A percentile compares a stretch with the other conserved stretches of the same genome.
phyloP scores from a whole-genome alignment of 2,113 vertebrate species.

The Illadopsis cleaveri region DNA sequence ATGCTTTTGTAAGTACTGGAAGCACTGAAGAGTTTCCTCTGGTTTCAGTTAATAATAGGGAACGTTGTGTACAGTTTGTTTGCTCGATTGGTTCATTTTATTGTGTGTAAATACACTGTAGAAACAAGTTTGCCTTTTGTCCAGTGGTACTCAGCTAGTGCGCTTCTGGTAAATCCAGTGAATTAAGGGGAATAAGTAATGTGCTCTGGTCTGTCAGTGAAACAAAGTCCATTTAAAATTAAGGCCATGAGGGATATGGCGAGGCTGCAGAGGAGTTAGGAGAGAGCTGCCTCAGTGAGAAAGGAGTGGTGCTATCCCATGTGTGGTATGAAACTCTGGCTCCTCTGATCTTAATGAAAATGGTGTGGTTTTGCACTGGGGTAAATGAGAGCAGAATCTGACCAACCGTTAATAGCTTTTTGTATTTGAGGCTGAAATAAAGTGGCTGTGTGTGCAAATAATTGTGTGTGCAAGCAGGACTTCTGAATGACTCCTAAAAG shows the following conservation, averaged over 20 bases:
- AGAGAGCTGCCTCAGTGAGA: not conserved
- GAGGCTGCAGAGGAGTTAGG: not conserved
- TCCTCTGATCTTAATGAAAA: not conserved
- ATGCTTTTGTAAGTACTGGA: not conserved
- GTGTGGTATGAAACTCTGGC: not conserved
- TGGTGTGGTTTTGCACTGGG: not conserved
- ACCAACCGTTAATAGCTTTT: not conserved
- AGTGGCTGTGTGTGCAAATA: constrained; percentile 28
- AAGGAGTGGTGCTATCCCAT: not conserved
- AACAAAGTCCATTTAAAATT: not conserved
- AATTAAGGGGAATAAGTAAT: not conserved
- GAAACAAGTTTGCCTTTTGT: not conserved
- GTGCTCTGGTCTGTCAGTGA: not conserved
- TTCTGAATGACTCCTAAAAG: constrained; percentile 1
- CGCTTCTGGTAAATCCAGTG: not conserved
- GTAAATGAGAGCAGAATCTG: not conserved
- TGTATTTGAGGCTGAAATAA: constrained; percentile 30
- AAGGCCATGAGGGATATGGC: fast-evolving
- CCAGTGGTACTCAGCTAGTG: not conserved
- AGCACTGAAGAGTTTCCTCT: not conserved
- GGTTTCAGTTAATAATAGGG: constrained; percentile 14
- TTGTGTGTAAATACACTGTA: constrained; percentile 1
- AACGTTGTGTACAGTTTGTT: not conserved
- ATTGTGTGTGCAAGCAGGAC: not conserved
- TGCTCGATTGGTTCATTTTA: constrained; percentile 19